A percentile compares a stretch with the other conserved stretches of the same genome.
These are phyloP conservation scores for Mesoligia furuncula DNA, from an alignment of 2,888 invertebrate genomes.

Conservation along the genomic window DNA sequence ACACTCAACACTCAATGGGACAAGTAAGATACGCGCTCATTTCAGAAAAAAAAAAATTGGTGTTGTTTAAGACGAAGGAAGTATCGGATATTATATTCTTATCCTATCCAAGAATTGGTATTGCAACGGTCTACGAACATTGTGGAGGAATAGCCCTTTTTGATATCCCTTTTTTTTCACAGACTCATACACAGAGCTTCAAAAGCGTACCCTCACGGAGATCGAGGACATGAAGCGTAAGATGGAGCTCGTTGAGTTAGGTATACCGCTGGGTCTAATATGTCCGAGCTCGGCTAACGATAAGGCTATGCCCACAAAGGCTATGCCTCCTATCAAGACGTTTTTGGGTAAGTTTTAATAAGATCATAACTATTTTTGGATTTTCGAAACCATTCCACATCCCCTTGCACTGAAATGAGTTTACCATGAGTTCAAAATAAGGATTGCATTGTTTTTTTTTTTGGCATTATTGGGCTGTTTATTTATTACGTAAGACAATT, in stretches of 20 bases:
- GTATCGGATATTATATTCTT: background rate
- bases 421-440: constrained; percentile 5
- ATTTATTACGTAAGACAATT: too few relatives aligned
- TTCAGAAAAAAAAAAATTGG: background rate
- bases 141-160: too few relatives aligned
- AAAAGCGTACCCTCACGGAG: constrained; percentile 81
- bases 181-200: constrained; percentile 75
- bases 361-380: background rate
- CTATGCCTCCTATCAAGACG: constrained; percentile 88
- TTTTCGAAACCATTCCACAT: background rate
- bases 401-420: background rate
- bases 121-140: background rate
- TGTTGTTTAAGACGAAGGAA: too few relatives aligned
- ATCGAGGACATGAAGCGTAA: constrained; percentile 88
- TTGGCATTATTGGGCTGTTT: too few relatives aligned
- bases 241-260: constrained; percentile 86
- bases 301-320: constrained; percentile 88
- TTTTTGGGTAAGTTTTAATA: constrained; percentile 80
- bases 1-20: too few relatives aligned
- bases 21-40: accelerated
- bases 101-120: background rate
- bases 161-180: background rate
- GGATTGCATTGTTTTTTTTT: background rate
- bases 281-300: constrained; percentile 81
- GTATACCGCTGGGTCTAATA: constrained; percentile 87